Evolutionary conservation across 2,113 vertebrate species (phyloP).

Genomic region (Thryonomys swinderianus): DNA sequence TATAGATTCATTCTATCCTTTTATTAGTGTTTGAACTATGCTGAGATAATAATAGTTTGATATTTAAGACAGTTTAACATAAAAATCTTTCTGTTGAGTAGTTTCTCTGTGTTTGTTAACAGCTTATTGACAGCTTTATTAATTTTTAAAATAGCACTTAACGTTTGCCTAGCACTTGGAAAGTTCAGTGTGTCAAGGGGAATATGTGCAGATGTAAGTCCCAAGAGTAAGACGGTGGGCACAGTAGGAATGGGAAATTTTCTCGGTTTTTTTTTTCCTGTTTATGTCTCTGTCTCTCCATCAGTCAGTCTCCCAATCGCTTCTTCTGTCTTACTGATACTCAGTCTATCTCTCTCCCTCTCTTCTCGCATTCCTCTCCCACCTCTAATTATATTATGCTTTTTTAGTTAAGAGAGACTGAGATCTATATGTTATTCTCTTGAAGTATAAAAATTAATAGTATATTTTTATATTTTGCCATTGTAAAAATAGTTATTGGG

Average conservation of each 20-base stretch:
- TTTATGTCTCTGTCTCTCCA: not conserved
- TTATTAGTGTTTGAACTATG: conserved; percentile 47
- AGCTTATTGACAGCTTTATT: conserved; percentile 22
- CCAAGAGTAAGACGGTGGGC: not conserved
- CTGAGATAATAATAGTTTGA: conserved; percentile 29
- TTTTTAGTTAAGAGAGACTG: not conserved
- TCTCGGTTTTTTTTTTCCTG: not conserved
- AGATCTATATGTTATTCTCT: not conserved
- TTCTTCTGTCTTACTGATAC: not conserved
- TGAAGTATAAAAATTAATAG: not conserved
- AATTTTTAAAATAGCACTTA: conserved; percentile 28
- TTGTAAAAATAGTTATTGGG: not conserved
- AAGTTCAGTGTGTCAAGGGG: not conserved
- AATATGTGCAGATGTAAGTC: not conserved
- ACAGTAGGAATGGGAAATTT: not conserved
- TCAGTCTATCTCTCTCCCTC: not conserved
- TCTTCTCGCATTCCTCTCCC: not conserved
- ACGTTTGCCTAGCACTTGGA: not conserved
- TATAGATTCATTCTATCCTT: conserved; percentile 24
- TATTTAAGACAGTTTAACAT: conserved; percentile 45
- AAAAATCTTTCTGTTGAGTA: conserved; percentile 1
- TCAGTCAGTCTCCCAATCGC: not conserved
- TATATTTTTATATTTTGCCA: not conserved
- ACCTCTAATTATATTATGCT: not conserved
- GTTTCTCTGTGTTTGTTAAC: not conserved